phyloP scores from a whole-genome alignment of 2,797 vertebrate genomes.

The Serranus cabrilla region DNA sequence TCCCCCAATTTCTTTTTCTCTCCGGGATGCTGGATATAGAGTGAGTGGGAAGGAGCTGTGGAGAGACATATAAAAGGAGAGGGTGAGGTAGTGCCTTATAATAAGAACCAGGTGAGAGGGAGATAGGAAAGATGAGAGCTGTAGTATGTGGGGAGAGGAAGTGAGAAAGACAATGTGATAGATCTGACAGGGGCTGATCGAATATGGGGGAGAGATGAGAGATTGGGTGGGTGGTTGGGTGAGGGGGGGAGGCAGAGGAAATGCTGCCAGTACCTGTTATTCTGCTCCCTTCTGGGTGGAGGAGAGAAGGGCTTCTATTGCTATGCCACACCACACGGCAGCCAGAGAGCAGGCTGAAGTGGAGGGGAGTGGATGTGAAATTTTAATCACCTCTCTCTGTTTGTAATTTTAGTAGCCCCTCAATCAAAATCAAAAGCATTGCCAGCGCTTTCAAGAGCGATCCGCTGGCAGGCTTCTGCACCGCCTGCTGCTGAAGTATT shows the following conservation, averaged over 20 bases:
- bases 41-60: slow-evolving; percentile 61
- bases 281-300: slow-evolving; percentile 40
- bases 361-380: slow-evolving; percentile 74
- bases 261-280: slow-evolving; percentile 57
- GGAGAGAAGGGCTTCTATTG: slow-evolving; percentile 53
- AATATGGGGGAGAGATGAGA: slow-evolving; percentile 54
- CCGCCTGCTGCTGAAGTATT: slow-evolving; percentile 32
- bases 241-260: slow-evolving; percentile 20
- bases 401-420: slow-evolving; percentile 73
- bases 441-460: slow-evolving; percentile 57
- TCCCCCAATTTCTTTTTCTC: slow-evolving; percentile 44
- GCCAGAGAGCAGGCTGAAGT: slow-evolving; percentile 62
- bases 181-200: slow-evolving; percentile 64
- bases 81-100: slow-evolving; percentile 39
- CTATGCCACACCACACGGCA: slow-evolving; percentile 69
- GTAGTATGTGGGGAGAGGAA: slow-evolving; percentile 40
- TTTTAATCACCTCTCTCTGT: slow-evolving; percentile 77
- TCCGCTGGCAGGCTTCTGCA: slow-evolving; percentile 31
- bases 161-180: slow-evolving; percentile 61
- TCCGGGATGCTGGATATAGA: slow-evolving; percentile 42
- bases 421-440: slow-evolving; percentile 71
- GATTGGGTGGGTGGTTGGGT: neutral
- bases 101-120: slow-evolving; percentile 59
- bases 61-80: slow-evolving; percentile 5
- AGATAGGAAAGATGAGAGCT: slow-evolving; percentile 43